Percentiles rank a stretch among this genome's conserved stretches.
Conservation (phyloP, 2,797 vertebrate genomes). For the Podarcis siculus region DNA sequence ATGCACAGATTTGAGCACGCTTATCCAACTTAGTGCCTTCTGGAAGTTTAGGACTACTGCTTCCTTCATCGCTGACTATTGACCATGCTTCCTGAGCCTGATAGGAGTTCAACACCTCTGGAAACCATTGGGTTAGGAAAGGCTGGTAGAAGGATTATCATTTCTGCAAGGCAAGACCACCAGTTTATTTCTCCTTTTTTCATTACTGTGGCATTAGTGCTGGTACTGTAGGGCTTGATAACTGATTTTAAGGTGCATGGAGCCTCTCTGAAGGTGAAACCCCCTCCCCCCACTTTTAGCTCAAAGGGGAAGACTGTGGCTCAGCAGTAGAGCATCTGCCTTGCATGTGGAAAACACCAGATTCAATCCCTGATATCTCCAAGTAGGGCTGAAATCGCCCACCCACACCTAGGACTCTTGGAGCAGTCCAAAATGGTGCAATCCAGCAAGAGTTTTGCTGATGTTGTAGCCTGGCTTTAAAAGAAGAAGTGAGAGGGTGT, state of each 20-base stretch:
- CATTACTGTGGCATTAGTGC: background rate
- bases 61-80: too few species aligned
- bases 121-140: too few species aligned
- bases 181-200: background rate
- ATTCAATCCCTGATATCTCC: too few species aligned
- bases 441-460: background rate
- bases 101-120: too few species aligned
- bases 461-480: background rate
- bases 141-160: background rate
- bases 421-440: background rate
- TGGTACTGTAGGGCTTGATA: background rate
- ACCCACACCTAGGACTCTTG: too few species aligned
- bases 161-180: background rate
- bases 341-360: too few species aligned
- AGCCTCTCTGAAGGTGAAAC: background rate
- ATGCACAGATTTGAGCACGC: background rate
- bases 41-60: background rate
- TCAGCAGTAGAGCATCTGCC: too few species aligned
- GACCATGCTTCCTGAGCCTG: too few species aligned
- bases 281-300: too few species aligned
- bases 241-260: background rate
- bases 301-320: background rate
- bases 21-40: background rate
- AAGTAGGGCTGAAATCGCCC: too few species aligned
- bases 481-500: slow-evolving; percentile 20